phyloP scores from a whole-genome alignment of 2,113 vertebrate species.

The Cynoglossus semilaevis region DNA sequence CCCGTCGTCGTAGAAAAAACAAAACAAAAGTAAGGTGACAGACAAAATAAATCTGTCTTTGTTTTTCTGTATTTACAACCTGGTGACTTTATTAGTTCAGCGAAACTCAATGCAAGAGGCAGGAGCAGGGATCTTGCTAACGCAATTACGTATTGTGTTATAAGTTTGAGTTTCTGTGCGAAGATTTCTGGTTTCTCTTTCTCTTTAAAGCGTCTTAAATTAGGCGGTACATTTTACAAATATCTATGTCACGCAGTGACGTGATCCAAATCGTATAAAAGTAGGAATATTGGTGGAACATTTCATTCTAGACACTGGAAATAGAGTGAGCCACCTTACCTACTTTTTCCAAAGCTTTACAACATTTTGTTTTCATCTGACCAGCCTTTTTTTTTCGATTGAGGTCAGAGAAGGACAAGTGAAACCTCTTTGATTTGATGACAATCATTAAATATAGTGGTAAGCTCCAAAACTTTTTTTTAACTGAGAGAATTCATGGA shows the following conservation, averaged over 20 bases:
- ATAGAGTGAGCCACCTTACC: not conserved
- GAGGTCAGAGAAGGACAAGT: not conserved
- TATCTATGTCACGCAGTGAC: no score
- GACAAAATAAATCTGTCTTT: not conserved
- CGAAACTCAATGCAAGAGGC: not conserved
- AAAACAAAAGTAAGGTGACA: not conserved
- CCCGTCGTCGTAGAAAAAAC: not conserved
- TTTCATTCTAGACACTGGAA: not conserved
- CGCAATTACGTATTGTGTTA: not conserved
- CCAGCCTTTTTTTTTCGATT: not conserved
- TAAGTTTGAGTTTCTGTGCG: no score
- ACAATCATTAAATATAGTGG: not conserved
- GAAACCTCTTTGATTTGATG: not conserved
- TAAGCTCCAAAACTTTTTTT: not conserved
- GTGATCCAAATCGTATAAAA: no score
- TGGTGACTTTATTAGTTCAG: not conserved
- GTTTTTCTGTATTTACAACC: not conserved
- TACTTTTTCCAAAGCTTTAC: not conserved
- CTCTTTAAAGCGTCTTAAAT: no score
- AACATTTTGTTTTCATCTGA: not conserved
- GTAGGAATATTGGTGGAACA: not conserved
- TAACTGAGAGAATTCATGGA: not conserved
- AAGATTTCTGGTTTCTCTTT: no score
- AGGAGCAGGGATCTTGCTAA: not conserved
- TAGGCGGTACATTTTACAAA: no score